Evolutionary conservation across 2,113 vertebrate species (phyloP), one percentile per base, ranked within the genome.

Genomic region (Balaeniceps rex): DNA sequence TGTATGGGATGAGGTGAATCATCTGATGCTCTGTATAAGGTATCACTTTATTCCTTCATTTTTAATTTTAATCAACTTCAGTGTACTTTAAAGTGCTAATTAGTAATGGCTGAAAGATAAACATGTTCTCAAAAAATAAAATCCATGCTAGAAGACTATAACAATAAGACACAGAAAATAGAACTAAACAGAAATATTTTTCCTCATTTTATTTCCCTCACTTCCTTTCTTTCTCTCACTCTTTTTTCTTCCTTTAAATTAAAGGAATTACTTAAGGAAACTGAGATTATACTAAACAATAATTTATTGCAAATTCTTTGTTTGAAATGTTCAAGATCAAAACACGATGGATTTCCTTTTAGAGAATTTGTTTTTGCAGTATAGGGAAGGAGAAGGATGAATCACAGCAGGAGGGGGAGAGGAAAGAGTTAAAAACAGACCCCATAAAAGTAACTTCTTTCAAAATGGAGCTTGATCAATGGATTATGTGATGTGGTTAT

Each of bases 391-490:
- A 72, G 65, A 47, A 70, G 18, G 8, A 92, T 83, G 40, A 88
- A 64, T 88, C 64, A 68, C 29, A 92, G 40, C 14, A 60, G 80
- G n/a, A 78, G 19, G 4, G 12, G 7, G 16, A 69, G 55, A 80
- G 17, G 47, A 29, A 78, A 68, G 19, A 55, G 19, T 47, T 78
- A 88, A 57, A 12, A 93, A 64, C 33, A 82, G 87, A 71, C 7
- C 14, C 19, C 22, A 76, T 82, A 85, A 95, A 94, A 96, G 61
- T 52, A 91, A 47, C 77, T 85, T 75, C 25, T 84, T 94, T 87
- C 47, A 57, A 93, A 93, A 79, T 85, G 34, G 57, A 84, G 40
- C 60, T 87, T 95, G 77, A 96, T 96, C 77, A 79, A 75, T 93
- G 87, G 51, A 16, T 91, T 89, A 79, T 82, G 38, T 55, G 47